phyloP scores from a whole-genome alignment of 2,113 vertebrate genomes.

The Eudyptes chrysolophus region DNA sequence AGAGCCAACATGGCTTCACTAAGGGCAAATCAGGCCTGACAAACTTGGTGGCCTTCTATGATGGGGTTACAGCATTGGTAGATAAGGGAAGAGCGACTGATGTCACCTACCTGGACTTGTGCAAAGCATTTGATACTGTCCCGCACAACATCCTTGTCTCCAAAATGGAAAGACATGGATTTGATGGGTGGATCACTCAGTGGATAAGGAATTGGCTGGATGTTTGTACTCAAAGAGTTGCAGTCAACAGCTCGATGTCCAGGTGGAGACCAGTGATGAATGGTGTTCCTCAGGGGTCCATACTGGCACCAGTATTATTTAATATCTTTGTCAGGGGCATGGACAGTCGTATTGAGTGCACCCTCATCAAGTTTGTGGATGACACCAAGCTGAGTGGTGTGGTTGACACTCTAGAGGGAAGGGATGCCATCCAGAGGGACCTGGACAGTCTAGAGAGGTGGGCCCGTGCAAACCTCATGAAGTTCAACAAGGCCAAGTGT shows the following conservation, averaged over 20 bases:
- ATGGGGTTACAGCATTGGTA: background rate
- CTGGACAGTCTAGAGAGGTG: background rate
- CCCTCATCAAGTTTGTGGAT: background rate
- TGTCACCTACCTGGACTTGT: background rate
- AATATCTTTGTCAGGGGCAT: background rate
- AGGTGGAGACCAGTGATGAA: background rate
- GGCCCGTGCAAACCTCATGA: fast-evolving
- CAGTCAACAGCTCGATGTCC: fast-evolving
- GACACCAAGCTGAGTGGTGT: background rate
- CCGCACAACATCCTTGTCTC: background rate
- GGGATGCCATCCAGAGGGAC: background rate
- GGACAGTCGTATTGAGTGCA: background rate
- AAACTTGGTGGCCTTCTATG: background rate
- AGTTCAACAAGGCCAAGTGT: background rate
- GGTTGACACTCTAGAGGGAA: background rate
- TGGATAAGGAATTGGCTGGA: background rate
- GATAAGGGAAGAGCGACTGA: background rate
- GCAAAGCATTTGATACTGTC: background rate
- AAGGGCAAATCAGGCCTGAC: background rate
- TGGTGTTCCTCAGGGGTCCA: background rate
- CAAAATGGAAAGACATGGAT: background rate
- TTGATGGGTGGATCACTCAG: no score
- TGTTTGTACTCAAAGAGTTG: background rate
- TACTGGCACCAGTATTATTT: background rate
- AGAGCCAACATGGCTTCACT: background rate